Conservation (phyloP, 2,888 invertebrate genomes). For the Halictus ligatus region DNA sequence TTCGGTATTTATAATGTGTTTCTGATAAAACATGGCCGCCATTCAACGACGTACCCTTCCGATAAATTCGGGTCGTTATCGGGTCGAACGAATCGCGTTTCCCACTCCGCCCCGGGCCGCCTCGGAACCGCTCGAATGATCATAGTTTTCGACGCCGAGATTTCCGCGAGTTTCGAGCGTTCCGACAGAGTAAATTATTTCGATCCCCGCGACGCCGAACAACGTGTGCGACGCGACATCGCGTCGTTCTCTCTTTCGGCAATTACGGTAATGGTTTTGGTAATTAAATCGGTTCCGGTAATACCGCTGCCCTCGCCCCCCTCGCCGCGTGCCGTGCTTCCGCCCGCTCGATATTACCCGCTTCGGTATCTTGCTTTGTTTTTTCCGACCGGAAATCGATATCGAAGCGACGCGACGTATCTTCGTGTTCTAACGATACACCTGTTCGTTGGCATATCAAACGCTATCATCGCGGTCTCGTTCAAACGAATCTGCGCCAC, state of each 20-base stretch:
- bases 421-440: background rate
- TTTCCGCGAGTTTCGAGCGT: background rate
- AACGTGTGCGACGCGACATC: background rate
- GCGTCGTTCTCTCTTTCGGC: background rate
- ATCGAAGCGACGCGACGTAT: background rate
- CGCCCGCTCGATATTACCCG: background rate
- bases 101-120: background rate
- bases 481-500: background rate
- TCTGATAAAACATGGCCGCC: constrained; percentile 14
- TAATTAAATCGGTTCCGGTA: constrained; percentile 50
- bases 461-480: background rate
- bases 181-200: background rate
- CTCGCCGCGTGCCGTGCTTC: background rate
- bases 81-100: constrained; percentile 14
- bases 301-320: background rate
- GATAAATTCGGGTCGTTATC: constrained; percentile 32
- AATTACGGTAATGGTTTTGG: constrained; percentile 40
- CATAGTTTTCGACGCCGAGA: constrained; percentile 1
- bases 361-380: background rate
- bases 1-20: constrained; percentile 48
- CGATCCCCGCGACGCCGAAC: background rate
- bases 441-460: background rate
- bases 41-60: background rate
- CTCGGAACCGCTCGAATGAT: background rate
- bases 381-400: constrained; percentile 1